Percentiles rank a stretch among this genome's conserved stretches.
Evolutionary conservation across 2,113 vertebrate genomes (phyloP).

Genomic region (Donacobius atricapilla): DNA sequence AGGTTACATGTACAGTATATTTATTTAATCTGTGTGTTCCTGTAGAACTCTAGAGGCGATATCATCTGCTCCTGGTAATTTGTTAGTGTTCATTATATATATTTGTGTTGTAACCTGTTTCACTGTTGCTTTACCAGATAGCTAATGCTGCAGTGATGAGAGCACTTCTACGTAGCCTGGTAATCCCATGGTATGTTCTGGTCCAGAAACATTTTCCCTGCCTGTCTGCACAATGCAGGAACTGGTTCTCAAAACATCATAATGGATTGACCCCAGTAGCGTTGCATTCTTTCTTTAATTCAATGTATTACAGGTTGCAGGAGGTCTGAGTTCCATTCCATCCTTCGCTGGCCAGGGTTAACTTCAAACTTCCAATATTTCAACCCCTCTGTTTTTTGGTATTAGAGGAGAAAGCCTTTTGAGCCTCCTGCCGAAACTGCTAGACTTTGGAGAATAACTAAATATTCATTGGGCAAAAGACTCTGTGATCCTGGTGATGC

Average conservation of each 20-base stretch:
- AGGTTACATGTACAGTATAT: neutral
- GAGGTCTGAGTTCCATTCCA: neutral
- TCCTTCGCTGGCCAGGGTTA: neutral
- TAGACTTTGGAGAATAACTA: conserved; percentile 3
- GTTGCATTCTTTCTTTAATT: neutral
- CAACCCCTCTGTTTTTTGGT: neutral
- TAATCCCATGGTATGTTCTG: neutral
- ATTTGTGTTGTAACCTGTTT: neutral
- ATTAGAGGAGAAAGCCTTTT: neutral
- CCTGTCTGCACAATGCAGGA: neutral
- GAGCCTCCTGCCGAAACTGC: conserved; percentile 16
- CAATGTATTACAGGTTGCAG: neutral
- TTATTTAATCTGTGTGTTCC: neutral
- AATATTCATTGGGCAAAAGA: conserved; percentile 42
- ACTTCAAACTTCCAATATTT: neutral
- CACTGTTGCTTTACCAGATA: neutral
- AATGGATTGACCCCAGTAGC: neutral
- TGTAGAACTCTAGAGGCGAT: neutral
- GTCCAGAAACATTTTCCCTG: neutral
- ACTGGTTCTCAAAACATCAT: neutral
- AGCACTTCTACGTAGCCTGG: neutral
- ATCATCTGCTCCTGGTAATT: neutral
- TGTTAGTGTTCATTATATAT: neutral
- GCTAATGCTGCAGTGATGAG: neutral
- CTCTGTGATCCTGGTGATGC: conserved; percentile 51